A percentile compares a stretch with the other conserved stretches of the same genome.
Conservation (phyloP, 92 coral and sea anemone species). For the Heteractis magnifica region DNA sequence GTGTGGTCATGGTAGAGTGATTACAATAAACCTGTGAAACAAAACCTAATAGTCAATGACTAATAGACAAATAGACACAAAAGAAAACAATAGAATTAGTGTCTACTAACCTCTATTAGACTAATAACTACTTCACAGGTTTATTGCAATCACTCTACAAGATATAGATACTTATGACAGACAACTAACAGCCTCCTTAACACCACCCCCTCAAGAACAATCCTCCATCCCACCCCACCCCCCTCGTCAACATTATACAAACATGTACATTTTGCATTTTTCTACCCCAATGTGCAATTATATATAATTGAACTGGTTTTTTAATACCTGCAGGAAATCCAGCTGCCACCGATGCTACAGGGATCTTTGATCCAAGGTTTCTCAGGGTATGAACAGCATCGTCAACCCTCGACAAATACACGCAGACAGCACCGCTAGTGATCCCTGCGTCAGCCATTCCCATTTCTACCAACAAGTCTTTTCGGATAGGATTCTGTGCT, state of each 20-base stretch:
- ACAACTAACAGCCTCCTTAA: neutral
- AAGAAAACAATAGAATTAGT: too few relatives aligned
- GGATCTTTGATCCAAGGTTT: conserved; percentile 69
- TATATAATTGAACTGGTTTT: neutral
- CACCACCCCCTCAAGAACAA: neutral
- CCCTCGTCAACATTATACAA: conserved; percentile 6
- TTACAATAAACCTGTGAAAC: too few relatives aligned
- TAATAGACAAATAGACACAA: too few relatives aligned
- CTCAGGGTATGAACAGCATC: conserved; percentile 87
- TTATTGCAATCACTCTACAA: too few relatives aligned
- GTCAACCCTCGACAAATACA: conserved; percentile 81
- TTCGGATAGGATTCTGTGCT: conserved; percentile 89
- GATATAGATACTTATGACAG: neutral
- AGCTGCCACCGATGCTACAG: conserved; percentile 96
- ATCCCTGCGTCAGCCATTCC: conserved; percentile 73
- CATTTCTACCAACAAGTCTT: conserved; percentile 78
- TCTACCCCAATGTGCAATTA: neutral
- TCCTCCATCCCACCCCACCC: conserved; percentile 3
- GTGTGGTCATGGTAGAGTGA: too few relatives aligned
- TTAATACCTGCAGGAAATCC: conserved; percentile 94
- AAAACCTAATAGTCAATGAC: too few relatives aligned
- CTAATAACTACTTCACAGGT: too few relatives aligned
- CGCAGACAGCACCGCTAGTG: conserved; percentile 97
- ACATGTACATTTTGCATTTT: neutral
- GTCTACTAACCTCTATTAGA: too few relatives aligned